Evolutionary conservation across 2,888 invertebrate genomes (phyloP).

Genomic region (Dryomyza anilis): DNA sequence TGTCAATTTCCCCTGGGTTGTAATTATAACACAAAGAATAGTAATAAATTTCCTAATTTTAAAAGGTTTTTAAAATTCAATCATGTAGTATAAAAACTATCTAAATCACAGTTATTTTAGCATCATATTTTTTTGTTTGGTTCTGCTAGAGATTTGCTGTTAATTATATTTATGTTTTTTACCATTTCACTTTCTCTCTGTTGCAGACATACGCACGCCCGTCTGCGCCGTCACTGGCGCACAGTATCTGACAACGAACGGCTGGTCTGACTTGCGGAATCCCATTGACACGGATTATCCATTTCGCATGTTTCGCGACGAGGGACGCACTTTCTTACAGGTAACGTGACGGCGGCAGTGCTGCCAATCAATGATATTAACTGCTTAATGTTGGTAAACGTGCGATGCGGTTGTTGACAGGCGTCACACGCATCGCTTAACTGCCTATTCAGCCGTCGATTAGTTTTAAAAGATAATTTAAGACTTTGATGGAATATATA

Average conservation of each 20-base stretch:
- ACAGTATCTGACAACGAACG: conserved; percentile 77
- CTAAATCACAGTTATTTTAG: too few species aligned
- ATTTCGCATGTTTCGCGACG: conserved; percentile 80
- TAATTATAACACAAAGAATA: too few species aligned
- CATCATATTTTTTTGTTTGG: background rate
- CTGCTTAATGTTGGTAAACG: conserved; percentile 14
- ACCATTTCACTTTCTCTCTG: background rate
- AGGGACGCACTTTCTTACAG: conserved; percentile 80
- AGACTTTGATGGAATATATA: too few species aligned
- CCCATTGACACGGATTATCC: conserved; percentile 78
- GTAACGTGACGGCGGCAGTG: conserved; percentile 60
- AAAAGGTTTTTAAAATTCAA: too few species aligned
- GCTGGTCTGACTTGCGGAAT: conserved; percentile 81
- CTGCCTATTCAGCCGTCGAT: too few species aligned
- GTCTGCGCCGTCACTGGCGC: conserved; percentile 86
- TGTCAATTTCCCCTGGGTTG: too few species aligned
- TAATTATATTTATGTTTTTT: background rate
- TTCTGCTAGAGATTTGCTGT: background rate
- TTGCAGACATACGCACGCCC: conserved; percentile 75
- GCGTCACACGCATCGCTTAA: background rate
- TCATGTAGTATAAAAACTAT: too few species aligned
- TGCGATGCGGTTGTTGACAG: too few species aligned
- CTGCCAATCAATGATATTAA: background rate
- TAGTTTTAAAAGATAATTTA: too few species aligned
- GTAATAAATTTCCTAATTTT: too few species aligned